A percentile compares a stretch with the other conserved stretches of the same genome.
Conservation (phyloP, 1,140 invertebrate genomes). For the Araneus ventricosus region DNA sequence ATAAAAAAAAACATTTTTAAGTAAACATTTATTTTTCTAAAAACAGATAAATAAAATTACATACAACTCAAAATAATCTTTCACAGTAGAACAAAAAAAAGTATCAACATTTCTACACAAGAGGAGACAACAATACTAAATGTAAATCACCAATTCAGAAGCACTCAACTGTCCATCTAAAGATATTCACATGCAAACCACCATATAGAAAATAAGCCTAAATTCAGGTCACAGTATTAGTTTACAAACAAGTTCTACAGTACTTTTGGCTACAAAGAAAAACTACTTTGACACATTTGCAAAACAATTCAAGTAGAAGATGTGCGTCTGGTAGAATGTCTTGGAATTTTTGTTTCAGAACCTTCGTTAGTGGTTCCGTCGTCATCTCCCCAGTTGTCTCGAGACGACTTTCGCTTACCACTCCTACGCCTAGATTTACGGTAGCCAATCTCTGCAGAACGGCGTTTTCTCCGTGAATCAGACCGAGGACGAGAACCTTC, state of each 20-base stretch:
- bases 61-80: not conserved
- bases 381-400: conserved; percentile 69
- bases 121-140: not conserved
- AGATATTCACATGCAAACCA: not conserved
- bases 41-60: not conserved
- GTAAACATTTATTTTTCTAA: conserved; percentile 11
- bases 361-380: conserved; percentile 11
- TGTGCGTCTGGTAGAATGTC: conserved; percentile 70
- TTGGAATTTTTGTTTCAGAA: conserved; percentile 55
- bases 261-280: conserved; percentile 6
- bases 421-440: conserved; percentile 62
- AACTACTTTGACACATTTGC: not conserved
- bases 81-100: not conserved
- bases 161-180: not conserved
- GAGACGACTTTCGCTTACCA: conserved; percentile 35
- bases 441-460: conserved; percentile 69
- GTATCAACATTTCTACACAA: not conserved
- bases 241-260: not conserved
- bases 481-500: conserved; percentile 27
- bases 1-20: not conserved
- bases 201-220: not conserved
- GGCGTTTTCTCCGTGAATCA: conserved; percentile 36
- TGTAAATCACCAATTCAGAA: not conserved
- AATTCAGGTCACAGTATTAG: no score
- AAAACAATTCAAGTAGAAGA: conserved; percentile 55